Conservation (phyloP, 2,113 vertebrate genomes). For the Alligator mississippiensis region DNA sequence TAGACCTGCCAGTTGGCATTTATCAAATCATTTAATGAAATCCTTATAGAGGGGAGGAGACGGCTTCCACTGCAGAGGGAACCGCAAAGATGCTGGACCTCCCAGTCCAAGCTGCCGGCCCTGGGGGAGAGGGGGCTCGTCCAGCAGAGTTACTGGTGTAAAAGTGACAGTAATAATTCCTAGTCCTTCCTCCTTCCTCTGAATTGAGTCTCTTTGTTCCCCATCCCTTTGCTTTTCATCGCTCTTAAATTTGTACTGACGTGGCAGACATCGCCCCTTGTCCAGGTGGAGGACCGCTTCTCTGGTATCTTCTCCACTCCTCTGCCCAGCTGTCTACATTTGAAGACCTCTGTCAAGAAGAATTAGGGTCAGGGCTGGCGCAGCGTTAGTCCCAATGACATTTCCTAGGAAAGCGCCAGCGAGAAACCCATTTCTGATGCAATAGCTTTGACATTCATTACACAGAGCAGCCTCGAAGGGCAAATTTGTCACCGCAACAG, state of each 20-base stretch:
- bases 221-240: background rate
- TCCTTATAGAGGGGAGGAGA: background rate
- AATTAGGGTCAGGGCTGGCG: background rate
- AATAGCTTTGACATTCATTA: slow-evolving; percentile 27
- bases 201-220: background rate
- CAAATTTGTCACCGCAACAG: background rate
- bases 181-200: background rate
- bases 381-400: slow-evolving; percentile 19
- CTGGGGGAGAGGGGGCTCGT: background rate
- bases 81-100: background rate
- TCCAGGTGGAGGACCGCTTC: background rate
- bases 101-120: background rate
- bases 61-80: background rate
- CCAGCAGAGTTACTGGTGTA: background rate
- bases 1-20: background rate
- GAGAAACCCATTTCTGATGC: background rate
- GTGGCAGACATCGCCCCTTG: background rate
- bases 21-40: background rate
- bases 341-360: background rate
- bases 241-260: background rate
- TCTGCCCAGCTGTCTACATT: background rate
- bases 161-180: background rate
- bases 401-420: background rate
- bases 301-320: background rate
- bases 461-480: background rate